Evolutionary conservation across 2,888 invertebrate genomes (phyloP), one percentile per base, ranked within the genome.

Genomic region (Lasioglossum pauxillum): DNA sequence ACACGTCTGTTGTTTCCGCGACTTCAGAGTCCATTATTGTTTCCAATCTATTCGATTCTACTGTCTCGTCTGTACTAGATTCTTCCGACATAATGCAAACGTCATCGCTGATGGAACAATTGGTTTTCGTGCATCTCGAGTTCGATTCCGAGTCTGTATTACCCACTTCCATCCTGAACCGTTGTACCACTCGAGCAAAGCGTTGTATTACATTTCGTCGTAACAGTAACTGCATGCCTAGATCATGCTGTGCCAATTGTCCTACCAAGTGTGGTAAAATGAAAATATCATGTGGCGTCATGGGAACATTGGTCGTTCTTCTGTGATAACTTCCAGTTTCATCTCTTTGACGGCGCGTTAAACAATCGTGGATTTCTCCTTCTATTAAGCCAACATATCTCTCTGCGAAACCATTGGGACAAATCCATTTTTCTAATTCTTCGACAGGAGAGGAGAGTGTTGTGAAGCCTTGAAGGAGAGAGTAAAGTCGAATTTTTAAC

Each of bases 311-410:
- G 91, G 96, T 97, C 89, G 96, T 96, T 88, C 97, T 95, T 84
- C 97, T 96, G 84, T 97, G 97, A 92, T 98, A 98, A 84, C 96
- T 96, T 0, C 98, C 98, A 93, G 97, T 97, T 92, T 98, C 98
- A 75, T 97, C 97, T 90, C 98, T 96, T 93, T 98, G 97, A 93
- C 98, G 97, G 81, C 98, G 96, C 2, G 98, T 98, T 91, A 99
- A 95, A 57, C 98, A 97, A 93, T 98, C 98, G 94, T 98, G 98
- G 91, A 99, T 97, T 89, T 98, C 97, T 76, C 98, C 98, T 95
- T 99, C 99, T 53, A 99, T 97, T 46, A 99, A 95, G 19, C 97
- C 97, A 5, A 99, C 98, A 95, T 99, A 99, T 91, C 98, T 92
- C 67, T 95, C 95, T 1, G 94, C 93, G 27, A 93, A 94, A 7